Conservation (phyloP, 2,113 vertebrate species). For the Trichomycterus rosablanca region DNA sequence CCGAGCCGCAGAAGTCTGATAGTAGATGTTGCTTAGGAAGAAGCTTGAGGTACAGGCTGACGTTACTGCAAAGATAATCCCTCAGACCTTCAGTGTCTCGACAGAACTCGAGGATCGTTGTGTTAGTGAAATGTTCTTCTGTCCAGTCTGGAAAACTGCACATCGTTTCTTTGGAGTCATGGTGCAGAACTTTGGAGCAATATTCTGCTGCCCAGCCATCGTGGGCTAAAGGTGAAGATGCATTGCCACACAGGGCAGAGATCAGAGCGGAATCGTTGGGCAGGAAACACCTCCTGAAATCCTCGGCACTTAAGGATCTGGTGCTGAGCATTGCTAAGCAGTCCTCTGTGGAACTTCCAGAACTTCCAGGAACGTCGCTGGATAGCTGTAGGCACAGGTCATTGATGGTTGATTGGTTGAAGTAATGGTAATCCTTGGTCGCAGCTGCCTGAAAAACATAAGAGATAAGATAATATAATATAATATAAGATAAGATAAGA, state of each 20-base stretch:
- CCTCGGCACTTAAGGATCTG: slow-evolving; percentile 65
- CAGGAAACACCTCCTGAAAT: slow-evolving; percentile 77
- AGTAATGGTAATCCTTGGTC: slow-evolving; percentile 57
- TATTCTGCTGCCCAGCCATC: slow-evolving; percentile 69
- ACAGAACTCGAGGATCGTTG: slow-evolving; percentile 61
- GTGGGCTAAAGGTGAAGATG: slow-evolving; percentile 49
- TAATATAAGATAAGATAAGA: no score
- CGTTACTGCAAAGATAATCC: slow-evolving; percentile 73
- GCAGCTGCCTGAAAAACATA: slow-evolving; percentile 54
- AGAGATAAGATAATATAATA: no score
- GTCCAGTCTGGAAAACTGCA: slow-evolving; percentile 66
- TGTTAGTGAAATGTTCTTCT: slow-evolving; percentile 51
- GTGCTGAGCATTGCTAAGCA: slow-evolving; percentile 65
- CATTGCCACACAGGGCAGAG: slow-evolving; percentile 62
- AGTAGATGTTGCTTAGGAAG: slow-evolving; percentile 57
- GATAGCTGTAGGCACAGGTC: slow-evolving; percentile 68
- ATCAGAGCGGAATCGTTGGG: slow-evolving; percentile 71
- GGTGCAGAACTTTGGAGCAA: slow-evolving; percentile 61
- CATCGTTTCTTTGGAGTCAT: slow-evolving; percentile 37
- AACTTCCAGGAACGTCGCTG: slow-evolving; percentile 16
- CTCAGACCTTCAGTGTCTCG: slow-evolving; percentile 56
- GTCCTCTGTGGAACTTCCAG: slow-evolving; percentile 46
- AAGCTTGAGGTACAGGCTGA: slow-evolving; percentile 63
- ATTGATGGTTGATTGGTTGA: slow-evolving; percentile 68
- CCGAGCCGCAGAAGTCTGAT: slow-evolving; percentile 57